Evolutionary conservation across 1,140 invertebrate species (phyloP).

Genomic region (Ooceraea biroi): DNA sequence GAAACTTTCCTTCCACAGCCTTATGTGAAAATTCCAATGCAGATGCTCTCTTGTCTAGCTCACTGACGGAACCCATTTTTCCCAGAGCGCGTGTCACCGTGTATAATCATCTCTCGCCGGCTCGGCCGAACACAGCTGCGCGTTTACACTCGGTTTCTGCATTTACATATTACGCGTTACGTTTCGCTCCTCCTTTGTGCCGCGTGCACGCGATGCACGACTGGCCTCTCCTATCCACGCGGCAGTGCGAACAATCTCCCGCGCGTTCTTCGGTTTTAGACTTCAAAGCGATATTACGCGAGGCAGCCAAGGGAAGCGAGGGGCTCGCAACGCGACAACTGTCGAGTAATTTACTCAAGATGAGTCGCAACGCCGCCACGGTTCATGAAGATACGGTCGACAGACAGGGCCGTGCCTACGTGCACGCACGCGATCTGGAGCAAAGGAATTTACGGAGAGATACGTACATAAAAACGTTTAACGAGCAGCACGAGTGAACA

Average conservation of each 20-base stretch:
- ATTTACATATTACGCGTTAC: conserved; percentile 51
- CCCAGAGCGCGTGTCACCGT: neutral
- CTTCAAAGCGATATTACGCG: conserved; percentile 37
- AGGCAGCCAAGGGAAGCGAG: neutral
- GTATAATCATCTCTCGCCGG: conserved; percentile 41
- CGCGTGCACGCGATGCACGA: conserved; percentile 35
- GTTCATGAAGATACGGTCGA: conserved; percentile 34
- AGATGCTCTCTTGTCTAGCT: neutral
- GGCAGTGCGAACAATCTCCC: conserved; percentile 17
- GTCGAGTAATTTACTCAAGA: conserved; percentile 49
- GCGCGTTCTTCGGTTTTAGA: conserved; percentile 31
- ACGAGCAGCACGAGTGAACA: too few relatives aligned
- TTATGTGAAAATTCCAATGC: neutral
- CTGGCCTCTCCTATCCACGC: neutral
- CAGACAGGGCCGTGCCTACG: conserved; percentile 32
- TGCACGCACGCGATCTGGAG: neutral
- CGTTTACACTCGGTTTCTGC: conserved; percentile 30
- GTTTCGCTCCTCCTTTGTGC: conserved; percentile 41
- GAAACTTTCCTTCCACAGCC: neutral
- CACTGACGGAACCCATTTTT: neutral
- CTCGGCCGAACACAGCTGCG: conserved; percentile 38
- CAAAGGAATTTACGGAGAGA: neutral
- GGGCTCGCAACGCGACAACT: conserved; percentile 39
- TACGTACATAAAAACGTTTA: neutral
- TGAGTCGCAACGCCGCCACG: conserved; percentile 1